Percentiles rank a stretch among this genome's conserved stretches.
Evolutionary conservation across 2,888 invertebrate species (phyloP).

Genomic region (Pantelozetes paolii): DNA sequence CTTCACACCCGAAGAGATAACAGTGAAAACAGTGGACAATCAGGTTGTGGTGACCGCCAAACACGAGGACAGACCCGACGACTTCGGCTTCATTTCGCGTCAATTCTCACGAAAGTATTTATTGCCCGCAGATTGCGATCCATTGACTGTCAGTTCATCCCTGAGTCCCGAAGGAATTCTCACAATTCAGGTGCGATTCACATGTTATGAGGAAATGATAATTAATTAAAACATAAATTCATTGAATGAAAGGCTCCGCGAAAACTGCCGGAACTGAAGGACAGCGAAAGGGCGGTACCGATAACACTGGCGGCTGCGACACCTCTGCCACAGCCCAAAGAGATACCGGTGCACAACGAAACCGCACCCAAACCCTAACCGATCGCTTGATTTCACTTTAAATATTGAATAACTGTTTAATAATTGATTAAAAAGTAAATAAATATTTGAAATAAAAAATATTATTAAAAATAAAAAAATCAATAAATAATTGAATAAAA

Average conservation of each 20-base stretch:
- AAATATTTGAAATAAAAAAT: no score
- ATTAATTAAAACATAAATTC: background rate
- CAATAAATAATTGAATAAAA: background rate
- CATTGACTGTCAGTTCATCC: slow-evolving; percentile 45
- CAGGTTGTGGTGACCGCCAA: slow-evolving; percentile 45
- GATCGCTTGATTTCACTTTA: background rate
- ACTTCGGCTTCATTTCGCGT: slow-evolving; percentile 47
- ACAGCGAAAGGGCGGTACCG: slow-evolving; percentile 6
- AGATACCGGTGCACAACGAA: slow-evolving; percentile 22
- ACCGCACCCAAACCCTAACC: background rate
- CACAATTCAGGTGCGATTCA: slow-evolving; percentile 40
- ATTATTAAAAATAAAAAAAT: background rate
- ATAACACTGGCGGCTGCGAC: background rate
- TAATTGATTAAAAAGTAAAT: no score
- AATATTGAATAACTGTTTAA: no score
- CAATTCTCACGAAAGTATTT: slow-evolving; percentile 47
- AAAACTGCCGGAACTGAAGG: background rate
- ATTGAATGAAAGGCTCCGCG: slow-evolving; percentile 7
- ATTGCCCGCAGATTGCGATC: slow-evolving; percentile 45
- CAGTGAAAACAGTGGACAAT: slow-evolving; percentile 47
- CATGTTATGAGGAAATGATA: background rate
- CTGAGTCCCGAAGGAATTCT: slow-evolving; percentile 47
- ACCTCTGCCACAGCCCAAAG: slow-evolving; percentile 17
- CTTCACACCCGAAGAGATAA: slow-evolving; percentile 48
- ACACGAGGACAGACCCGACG: slow-evolving; percentile 48